Evolutionary conservation across 2,888 invertebrate species (phyloP), one percentile per base, ranked within the genome.

Genomic region (Cheilosia vulpina): DNA sequence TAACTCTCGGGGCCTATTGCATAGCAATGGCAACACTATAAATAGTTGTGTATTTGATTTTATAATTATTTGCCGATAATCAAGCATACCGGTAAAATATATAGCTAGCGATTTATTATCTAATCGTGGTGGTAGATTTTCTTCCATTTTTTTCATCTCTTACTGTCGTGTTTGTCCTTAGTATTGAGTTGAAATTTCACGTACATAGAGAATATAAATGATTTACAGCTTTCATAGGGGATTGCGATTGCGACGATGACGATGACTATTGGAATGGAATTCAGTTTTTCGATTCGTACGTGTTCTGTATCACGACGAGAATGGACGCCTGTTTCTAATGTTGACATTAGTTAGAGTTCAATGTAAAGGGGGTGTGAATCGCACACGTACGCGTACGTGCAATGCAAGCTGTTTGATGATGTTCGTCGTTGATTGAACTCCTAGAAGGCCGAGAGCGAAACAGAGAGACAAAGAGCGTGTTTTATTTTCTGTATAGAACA

Each of bases 311-410:
- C 69, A 69, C 69, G 73, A 79, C 72, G 63, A 24, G 69, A 79
- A 84, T 84, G 83, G 75, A 69, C 19, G 73, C 21, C 45, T 31
- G 13, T 57, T 52, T 41, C 45, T 19, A 60, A 66, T 78, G 62
- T 83, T 75, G 38, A 84, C 73, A 75, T 79, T 73, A 78, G 79
- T 69, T 75, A 47, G 53, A 84, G 58, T 71, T 79, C 65, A 79
- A 75, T 60, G 58, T 62, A 78, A 79, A 78, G 68, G 78, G 72
- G 62, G 73, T 75, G 79, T 50, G 58, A 69, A 84, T 41, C 55
- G 41, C 45, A 57, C 45, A 57, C 69, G 75, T 75, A 66, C 71
- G n/a, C 63, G 41, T 15, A 21, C 73, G 62, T 57, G 78, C 66
- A 63, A 63, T 34, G 63, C 52, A 21, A 53, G 72, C 45, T 45